Conservation (phyloP, 1,140 invertebrate genomes). For the Episyrphus balteatus region DNA sequence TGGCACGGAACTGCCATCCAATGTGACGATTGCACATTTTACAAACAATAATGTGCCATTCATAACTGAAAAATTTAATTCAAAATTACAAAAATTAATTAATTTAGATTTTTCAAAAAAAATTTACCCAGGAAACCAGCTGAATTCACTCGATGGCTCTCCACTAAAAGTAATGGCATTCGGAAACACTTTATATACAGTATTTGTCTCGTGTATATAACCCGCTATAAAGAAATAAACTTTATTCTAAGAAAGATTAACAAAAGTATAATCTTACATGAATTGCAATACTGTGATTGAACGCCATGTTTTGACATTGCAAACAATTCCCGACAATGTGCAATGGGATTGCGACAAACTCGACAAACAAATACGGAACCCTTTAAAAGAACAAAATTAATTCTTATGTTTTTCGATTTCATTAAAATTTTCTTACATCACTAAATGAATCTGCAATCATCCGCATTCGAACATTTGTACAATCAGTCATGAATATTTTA, state of each 20-base stretch:
- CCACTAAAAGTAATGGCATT: slow-evolving; percentile 46
- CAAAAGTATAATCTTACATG: slow-evolving; percentile 30
- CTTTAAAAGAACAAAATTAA: slow-evolving; percentile 15
- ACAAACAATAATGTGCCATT: slow-evolving; percentile 68
- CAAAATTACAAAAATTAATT: neutral
- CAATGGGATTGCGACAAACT: slow-evolving; percentile 49
- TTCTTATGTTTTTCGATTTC: neutral
- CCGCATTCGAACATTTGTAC: slow-evolving; percentile 50
- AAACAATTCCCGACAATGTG: slow-evolving; percentile 59
- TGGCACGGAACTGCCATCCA: slow-evolving; percentile 68
- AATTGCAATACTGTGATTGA: slow-evolving; percentile 72
- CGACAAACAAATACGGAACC: slow-evolving; percentile 52
- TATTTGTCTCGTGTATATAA: slow-evolving; percentile 71
- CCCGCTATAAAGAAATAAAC: slow-evolving; percentile 43
- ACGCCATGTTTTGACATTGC: slow-evolving; percentile 72
- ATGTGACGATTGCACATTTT: slow-evolving; percentile 53
- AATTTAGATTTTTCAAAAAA: neutral
- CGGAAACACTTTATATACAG: slow-evolving; percentile 47
- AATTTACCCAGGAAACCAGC: slow-evolving; percentile 75
- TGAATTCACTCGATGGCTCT: slow-evolving; percentile 53
- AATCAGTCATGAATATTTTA: slow-evolving; percentile 53
- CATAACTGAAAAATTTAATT: slow-evolving; percentile 45
- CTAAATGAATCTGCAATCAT: slow-evolving; percentile 49
- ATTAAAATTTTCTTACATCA: slow-evolving; percentile 37
- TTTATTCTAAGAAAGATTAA: neutral